Evolutionary conservation across 2,113 vertebrate species (phyloP).

Genomic region (Cercopithecus mona): DNA sequence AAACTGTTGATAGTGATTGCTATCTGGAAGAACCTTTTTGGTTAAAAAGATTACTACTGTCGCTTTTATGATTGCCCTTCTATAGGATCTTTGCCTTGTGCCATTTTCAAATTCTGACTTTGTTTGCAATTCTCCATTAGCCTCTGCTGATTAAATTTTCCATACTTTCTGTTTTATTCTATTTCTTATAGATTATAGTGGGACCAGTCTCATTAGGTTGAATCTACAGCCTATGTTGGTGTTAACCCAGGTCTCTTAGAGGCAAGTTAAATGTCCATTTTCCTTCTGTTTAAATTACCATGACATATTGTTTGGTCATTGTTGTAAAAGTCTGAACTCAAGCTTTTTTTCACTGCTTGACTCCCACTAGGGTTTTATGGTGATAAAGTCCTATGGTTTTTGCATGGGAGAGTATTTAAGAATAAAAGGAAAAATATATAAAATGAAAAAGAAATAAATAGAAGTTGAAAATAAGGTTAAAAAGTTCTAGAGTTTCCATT

Average conservation of each 20-base stretch:
- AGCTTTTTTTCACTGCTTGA: too few species aligned
- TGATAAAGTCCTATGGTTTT: neutral
- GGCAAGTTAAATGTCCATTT: slow-evolving; percentile 55
- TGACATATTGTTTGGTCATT: slow-evolving; percentile 18
- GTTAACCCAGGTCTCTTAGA: slow-evolving; percentile 52
- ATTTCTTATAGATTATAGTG: slow-evolving; percentile 44
- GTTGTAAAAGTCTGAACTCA: slow-evolving; percentile 33
- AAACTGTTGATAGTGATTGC: neutral
- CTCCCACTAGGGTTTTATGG: slow-evolving; percentile 16
- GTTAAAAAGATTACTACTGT: neutral
- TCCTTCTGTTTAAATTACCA: slow-evolving; percentile 45
- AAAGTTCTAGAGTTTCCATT: neutral
- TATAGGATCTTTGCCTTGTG: slow-evolving; percentile 39
- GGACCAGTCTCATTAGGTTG: slow-evolving; percentile 60
- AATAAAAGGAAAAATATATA: too few species aligned
- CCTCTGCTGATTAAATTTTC: slow-evolving; percentile 40
- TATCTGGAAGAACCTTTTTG: neutral
- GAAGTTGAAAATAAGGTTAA: too few species aligned
- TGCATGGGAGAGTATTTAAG: too few species aligned
- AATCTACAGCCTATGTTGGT: slow-evolving; percentile 50
- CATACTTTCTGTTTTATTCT: slow-evolving; percentile 55
- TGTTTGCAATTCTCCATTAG: neutral
- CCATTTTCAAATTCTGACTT: slow-evolving; percentile 34
- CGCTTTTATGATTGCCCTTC: neutral
- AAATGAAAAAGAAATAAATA: too few species aligned